Evolutionary conservation across 2,797 vertebrate genomes (phyloP), one percentile per base, ranked within the genome.

Genomic region (Kryptolebias ocellatus): DNA sequence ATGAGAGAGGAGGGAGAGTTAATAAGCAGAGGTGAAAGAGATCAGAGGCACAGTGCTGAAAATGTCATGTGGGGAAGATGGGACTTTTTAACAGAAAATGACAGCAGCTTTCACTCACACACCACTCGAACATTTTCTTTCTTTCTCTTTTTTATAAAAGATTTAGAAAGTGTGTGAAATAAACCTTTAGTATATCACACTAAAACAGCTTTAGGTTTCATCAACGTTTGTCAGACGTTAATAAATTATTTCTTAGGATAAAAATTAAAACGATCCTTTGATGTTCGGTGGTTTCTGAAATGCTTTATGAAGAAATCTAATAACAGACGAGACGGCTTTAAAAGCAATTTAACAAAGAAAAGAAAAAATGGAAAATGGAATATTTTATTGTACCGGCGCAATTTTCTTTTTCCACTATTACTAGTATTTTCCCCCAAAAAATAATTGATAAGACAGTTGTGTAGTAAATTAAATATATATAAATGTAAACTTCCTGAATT

Each of bases 11-110:
- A 5, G 2, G 34, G 20, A 17, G 34, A n/a, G 44, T 49, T 60
- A 66, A 64, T 61, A 53, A 69, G 51, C 45, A 67, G 52, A 44
- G 34, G 55, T 46, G 60, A 65, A 60, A 20, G 27, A 69, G 56
- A 59, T 61, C 51, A 55, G 55, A 64, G 18, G 45, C 50, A 60
- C 39, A 50, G 20, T 45, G 55, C 49, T 64, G 18, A 45, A 74
- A 31, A 54, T 61, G 51, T 57, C 15, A 83, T 72, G 55, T 74
- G 29, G 34, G 27, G 12, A 49, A 69, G 18, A 27, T 56, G 63
- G 44, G 27, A 27, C 29, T 31, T 56, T 66, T 72, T 31, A 79
- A 77, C 61, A 78, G 78, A 66, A 65, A 72, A 81, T 61, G 29
- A n/a, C 53, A 49, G 59, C 29, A 60, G 39, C 15, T 70, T 72